phyloP scores from a whole-genome alignment of 1,140 invertebrate species.

The Micrasema minimum region DNA sequence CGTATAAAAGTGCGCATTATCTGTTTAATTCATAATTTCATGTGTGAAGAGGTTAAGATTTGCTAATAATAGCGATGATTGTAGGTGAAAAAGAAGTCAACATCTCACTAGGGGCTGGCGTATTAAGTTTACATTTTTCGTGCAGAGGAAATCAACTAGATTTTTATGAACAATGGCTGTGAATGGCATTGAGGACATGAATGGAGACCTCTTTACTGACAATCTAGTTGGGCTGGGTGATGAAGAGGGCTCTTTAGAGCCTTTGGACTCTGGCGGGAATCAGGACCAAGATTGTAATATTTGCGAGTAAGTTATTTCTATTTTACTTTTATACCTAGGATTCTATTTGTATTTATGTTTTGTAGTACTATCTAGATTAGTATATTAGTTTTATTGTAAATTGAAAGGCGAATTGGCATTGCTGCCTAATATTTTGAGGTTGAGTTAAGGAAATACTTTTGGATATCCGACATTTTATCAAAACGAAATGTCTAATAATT shows the following conservation, averaged over 20 bases:
- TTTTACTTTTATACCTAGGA: too few relatives aligned
- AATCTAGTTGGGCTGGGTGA: conserved; percentile 64
- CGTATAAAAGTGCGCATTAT: too few relatives aligned
- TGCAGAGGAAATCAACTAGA: conserved; percentile 36
- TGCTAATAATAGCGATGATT: too few relatives aligned
- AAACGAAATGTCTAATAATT: too few relatives aligned
- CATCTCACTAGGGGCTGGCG: conserved; percentile 40
- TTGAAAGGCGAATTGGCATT: too few relatives aligned
- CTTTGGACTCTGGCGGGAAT: conserved; percentile 62
- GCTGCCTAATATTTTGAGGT: too few relatives aligned
- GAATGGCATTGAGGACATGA: conserved; percentile 64
- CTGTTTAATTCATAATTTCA: too few relatives aligned
- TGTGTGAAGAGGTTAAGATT: too few relatives aligned
- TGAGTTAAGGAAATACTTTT: too few relatives aligned
- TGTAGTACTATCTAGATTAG: not conserved
- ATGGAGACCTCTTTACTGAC: conserved; percentile 66
- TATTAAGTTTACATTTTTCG: conserved; percentile 42
- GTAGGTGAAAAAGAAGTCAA: conserved; percentile 41
- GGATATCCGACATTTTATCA: too few relatives aligned
- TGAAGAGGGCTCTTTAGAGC: conserved; percentile 64
- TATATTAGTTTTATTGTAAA: too few relatives aligned
- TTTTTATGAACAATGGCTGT: conserved; percentile 49
- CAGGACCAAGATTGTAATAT: conserved; percentile 67
- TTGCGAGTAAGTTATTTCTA: conserved; percentile 63
- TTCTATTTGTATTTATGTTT: too few relatives aligned